These are phyloP conservation scores for Halictus ligatus DNA, from an alignment of 2,888 invertebrate genomes.

Conservation along the genomic window DNA sequence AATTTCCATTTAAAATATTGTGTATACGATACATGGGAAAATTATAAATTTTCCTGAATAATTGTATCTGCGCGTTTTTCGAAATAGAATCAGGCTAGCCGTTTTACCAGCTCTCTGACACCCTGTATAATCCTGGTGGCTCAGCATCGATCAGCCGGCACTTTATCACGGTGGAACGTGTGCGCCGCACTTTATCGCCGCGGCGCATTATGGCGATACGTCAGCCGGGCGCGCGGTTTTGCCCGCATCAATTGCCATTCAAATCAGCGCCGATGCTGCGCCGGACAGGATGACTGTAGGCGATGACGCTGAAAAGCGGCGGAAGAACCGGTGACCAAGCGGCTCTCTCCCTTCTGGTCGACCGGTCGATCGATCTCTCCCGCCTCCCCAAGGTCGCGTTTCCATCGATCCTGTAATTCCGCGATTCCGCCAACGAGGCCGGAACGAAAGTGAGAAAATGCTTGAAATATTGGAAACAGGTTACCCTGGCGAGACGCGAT, in stretches of 20 bases:
- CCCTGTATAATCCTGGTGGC: conserved; percentile 42
- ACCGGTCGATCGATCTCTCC: not conserved
- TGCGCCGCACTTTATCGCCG: conserved; percentile 70
- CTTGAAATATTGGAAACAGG: conserved; percentile 4
- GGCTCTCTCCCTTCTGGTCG: not conserved
- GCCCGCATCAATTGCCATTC: conserved; percentile 79
- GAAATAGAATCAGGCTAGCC: not conserved
- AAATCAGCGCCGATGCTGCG: conserved; percentile 75
- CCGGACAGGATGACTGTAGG: conserved; percentile 54
- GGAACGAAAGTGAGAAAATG: not conserved
- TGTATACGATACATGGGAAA: no score
- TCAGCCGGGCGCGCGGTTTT: conserved; percentile 74
- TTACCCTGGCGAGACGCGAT: not conserved
- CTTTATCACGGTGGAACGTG: conserved; percentile 70
- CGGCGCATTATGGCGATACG: conserved; percentile 76
- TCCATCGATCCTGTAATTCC: not conserved
- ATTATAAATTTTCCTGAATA: no score
- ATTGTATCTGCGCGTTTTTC: no score
- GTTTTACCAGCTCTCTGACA: not conserved
- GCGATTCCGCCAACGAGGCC: not conserved
- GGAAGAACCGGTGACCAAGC: conserved; percentile 3
- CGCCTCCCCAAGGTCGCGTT: not conserved
- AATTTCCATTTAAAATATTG: no score
- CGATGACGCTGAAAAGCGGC: conserved; percentile 33
- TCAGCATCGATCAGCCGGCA: conserved; percentile 71